A percentile compares a stretch with the other conserved stretches of the same genome.
Evolutionary conservation across 1,140 invertebrate species (phyloP).

Genomic region (Solenopsis fugax): DNA sequence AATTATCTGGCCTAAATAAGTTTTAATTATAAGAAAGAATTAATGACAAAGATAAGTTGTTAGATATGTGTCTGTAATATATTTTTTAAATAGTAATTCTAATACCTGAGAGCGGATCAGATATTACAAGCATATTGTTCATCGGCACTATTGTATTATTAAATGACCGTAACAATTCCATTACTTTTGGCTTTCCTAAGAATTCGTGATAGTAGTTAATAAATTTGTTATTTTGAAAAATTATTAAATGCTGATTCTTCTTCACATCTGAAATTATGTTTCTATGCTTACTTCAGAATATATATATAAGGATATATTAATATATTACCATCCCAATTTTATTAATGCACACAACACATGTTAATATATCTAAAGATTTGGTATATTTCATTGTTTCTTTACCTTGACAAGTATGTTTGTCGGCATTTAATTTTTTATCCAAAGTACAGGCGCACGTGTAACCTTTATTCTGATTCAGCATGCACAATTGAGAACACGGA

Average conservation of each 20-base stretch:
- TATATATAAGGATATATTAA: background rate
- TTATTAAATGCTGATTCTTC: conserved; percentile 71
- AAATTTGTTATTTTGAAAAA: conserved; percentile 78
- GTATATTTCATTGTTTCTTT: background rate
- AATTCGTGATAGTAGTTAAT: conserved; percentile 81
- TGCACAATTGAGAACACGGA: conserved; percentile 93
- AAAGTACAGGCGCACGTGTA: conserved; percentile 93
- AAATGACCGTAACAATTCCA: no score
- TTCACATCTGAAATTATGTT: conserved; percentile 64
- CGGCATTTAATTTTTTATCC: conserved; percentile 88
- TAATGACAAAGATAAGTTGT: background rate
- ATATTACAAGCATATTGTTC: no score
- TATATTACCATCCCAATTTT: background rate
- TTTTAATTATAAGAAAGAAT: conserved; percentile 10
- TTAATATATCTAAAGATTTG: background rate
- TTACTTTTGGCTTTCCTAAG: conserved; percentile 80
- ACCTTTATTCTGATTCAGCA: conserved; percentile 89
- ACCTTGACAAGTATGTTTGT: conserved; percentile 87
- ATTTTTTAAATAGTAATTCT: background rate
- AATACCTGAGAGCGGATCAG: conserved; percentile 80
- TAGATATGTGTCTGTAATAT: background rate
- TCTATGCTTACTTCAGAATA: background rate
- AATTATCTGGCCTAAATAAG: conserved; percentile 59
- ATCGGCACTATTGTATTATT: no score
- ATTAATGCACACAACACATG: no score